Percentiles rank a stretch among this genome's conserved stretches.
These are phyloP conservation scores for Phylloscopus whistleri DNA, from an alignment of 2,113 vertebrate species.

Conservation along the genomic window DNA sequence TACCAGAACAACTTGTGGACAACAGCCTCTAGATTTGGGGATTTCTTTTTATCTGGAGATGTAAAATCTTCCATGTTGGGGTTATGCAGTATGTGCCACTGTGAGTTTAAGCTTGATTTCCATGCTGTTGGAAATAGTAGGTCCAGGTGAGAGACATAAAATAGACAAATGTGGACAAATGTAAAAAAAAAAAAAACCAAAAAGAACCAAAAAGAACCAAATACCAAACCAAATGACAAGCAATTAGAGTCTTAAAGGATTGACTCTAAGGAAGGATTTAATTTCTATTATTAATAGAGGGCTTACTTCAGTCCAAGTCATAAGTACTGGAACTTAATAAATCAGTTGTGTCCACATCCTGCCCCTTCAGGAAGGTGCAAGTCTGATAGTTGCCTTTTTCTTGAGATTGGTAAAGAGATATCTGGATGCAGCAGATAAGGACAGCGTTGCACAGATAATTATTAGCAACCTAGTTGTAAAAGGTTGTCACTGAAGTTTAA, in stretches of 20 bases:
- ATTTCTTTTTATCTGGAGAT: not conserved
- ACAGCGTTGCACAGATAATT: not conserved
- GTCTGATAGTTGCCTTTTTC: not conserved
- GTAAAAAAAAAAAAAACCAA: not conserved
- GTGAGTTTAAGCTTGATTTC: not conserved
- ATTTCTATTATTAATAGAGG: not conserved
- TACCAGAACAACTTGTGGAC: not conserved
- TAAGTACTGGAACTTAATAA: not conserved
- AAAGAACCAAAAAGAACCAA: not conserved
- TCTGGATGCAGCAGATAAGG: not conserved
- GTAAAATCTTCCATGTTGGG: not conserved
- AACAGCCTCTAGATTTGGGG: not conserved
- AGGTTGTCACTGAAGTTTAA: not conserved
- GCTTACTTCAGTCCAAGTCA: not conserved
- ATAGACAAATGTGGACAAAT: not conserved
- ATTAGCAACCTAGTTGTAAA: not conserved
- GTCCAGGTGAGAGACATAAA: not conserved
- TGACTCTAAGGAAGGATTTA: not conserved
- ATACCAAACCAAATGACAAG: not conserved
- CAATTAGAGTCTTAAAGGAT: not conserved
- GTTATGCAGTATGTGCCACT: not conserved
- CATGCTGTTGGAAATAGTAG: not conserved
- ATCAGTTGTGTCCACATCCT: not conserved
- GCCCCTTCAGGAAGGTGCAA: not conserved
- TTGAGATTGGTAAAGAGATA: not conserved